A percentile compares a stretch with the other conserved stretches of the same genome.
Conservation (phyloP, 2,888 invertebrate species). For the Atethmia centrago region DNA sequence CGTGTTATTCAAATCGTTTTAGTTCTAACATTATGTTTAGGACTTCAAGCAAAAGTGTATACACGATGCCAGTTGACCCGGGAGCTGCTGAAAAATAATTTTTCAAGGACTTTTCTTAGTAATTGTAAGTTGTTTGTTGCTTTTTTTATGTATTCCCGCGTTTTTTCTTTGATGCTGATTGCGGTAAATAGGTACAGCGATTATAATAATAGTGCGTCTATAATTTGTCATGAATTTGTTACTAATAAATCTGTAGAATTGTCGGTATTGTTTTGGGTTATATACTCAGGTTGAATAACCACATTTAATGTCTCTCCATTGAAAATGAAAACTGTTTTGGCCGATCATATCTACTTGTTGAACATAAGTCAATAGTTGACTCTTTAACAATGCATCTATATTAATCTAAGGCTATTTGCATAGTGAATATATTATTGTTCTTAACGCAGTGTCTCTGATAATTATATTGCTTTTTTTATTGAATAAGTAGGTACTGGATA, state of each 20-base stretch:
- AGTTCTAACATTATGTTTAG: conserved; percentile 72
- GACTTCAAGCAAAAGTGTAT: conserved; percentile 89
- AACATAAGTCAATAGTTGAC: conserved; percentile 13
- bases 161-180: not conserved
- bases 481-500: too few species aligned
- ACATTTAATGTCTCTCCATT: not conserved
- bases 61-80: conserved; percentile 93
- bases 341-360: conserved; percentile 1
- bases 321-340: not conserved
- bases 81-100: conserved; percentile 91
- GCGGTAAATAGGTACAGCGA: too few species aligned
- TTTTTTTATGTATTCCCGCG: not conserved
- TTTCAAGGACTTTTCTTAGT: conserved; percentile 92
- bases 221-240: conserved; percentile 3
- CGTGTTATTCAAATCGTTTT: conserved; percentile 72
- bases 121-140: conserved; percentile 91
- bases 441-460: not conserved
- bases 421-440: not conserved
- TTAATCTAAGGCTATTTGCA: conserved; percentile 10
- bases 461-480: too few species aligned
- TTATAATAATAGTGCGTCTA: not conserved
- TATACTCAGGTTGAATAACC: not conserved
- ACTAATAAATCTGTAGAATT: not conserved
- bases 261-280: too few species aligned
- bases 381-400: conserved; percentile 20